phyloP scores from a whole-genome alignment of 2,888 invertebrate genomes.

The Drosophila hawaiiensis region DNA sequence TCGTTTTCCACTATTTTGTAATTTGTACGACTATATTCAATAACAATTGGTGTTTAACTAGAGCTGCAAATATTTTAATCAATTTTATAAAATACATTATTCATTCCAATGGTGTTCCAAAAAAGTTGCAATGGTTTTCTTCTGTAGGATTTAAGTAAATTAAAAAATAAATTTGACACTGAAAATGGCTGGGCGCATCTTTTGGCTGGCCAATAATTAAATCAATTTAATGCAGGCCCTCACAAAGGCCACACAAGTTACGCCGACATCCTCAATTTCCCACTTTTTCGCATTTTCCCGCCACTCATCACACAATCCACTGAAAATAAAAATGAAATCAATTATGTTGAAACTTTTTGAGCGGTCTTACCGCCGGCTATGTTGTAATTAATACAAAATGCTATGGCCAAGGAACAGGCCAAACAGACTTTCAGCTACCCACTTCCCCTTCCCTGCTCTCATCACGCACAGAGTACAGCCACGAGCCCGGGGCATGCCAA shows the following conservation, averaged over 20 bases:
- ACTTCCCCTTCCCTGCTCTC: background rate
- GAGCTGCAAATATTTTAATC: background rate
- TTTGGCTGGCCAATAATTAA: conserved; percentile 59
- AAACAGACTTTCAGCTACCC: conserved; percentile 1
- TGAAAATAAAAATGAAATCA: conserved; percentile 73
- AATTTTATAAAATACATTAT: background rate
- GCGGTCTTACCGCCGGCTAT: conserved; percentile 66
- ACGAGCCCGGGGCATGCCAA: conserved; percentile 62
- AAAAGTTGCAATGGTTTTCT: background rate
- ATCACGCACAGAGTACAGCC: conserved; percentile 11
- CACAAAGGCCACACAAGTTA: conserved; percentile 20
- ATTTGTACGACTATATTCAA: background rate
- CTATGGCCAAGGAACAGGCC: conserved; percentile 37
- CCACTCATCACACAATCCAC: conserved; percentile 36
- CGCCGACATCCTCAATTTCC: conserved; percentile 2
- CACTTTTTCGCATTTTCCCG: background rate
- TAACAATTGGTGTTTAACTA: background rate
- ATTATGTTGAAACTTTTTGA: conserved; percentile 73
- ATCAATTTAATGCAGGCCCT: conserved; percentile 64
- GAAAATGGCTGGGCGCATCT: conserved; percentile 29
- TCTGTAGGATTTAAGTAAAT: conserved; percentile 38
- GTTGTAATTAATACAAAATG: conserved; percentile 79
- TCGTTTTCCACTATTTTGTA: background rate
- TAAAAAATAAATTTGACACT: conserved; percentile 30
- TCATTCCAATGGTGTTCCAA: background rate